A percentile compares a stretch with the other conserved stretches of the same genome.
These are phyloP conservation scores for Olivierus martensii DNA, from an alignment of 1,140 invertebrate species.

Conservation along the genomic window DNA sequence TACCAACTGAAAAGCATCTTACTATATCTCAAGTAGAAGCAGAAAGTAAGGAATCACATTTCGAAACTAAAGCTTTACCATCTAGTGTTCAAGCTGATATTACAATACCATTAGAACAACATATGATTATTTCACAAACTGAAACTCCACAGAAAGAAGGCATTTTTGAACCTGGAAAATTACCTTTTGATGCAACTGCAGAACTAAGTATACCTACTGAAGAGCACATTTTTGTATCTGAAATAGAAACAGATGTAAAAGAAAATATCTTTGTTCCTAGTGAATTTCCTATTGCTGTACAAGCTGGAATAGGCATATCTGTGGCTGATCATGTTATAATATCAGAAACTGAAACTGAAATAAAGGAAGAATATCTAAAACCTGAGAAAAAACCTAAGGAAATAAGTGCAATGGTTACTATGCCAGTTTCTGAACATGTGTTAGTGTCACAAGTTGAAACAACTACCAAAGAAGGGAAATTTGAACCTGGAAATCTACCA, in stretches of 20 bases:
- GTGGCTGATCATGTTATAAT: constrained; percentile 9
- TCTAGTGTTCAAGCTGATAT: constrained; percentile 6
- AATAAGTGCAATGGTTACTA: constrained; percentile 1
- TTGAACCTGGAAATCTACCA: neutral
- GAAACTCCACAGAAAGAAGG: constrained; percentile 2
- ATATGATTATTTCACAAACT: neutral
- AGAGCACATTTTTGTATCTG: constrained; percentile 8
- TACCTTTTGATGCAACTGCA: neutral
- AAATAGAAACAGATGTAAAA: constrained; percentile 9
- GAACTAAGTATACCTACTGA: constrained; percentile 6
- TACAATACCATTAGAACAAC: constrained; percentile 7
- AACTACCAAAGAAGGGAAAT: neutral
- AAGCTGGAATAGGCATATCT: constrained; percentile 10
- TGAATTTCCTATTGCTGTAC: constrained; percentile 2
- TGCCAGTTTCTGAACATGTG: constrained; percentile 13
- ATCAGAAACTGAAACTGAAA: constrained; percentile 8
- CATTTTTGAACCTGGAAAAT: neutral
- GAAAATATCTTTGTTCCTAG: constrained; percentile 10
- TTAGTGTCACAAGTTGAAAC: neutral
- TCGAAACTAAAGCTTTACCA: constrained; percentile 3
- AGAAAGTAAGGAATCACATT: constrained; percentile 9
- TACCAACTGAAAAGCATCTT: constrained; percentile 9
- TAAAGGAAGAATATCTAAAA: constrained; percentile 7
- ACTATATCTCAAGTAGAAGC: constrained; percentile 6
- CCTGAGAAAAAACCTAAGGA: constrained; percentile 5